Evolutionary conservation across 2,888 invertebrate species (phyloP), one percentile per base, ranked within the genome.

Genomic region (Cordilura impudica): DNA sequence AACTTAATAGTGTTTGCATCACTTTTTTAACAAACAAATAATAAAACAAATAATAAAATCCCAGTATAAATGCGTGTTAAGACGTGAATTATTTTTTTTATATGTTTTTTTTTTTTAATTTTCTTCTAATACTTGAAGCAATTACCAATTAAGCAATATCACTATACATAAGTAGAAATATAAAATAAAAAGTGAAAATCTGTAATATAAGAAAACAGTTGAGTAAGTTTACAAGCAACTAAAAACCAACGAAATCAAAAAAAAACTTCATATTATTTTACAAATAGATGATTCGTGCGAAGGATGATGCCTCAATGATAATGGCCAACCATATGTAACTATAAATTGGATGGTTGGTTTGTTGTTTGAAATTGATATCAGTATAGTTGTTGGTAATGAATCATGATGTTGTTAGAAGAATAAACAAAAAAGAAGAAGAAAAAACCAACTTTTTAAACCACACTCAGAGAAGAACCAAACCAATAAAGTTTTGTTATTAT

Each of bases 141-240:
- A 78, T 78, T 72, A 51, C 73, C 56, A 63, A 67, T 69, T 43
- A 60, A 51, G 49, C 65, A 78, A 51, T 69, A 69, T 21, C 35
- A 23, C 16, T 35, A 58, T 49, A 39, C 49, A 14, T 14, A 45
- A 43, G 23, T 53, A 60, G 45, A 31, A 16, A 45, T 45, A 51
- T 60, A 75, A 75, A 26, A 26, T 6, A 4, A 29, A 78, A 78
- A 78, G 73, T 78, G 78, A 73, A 78, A 78, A 73, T 69, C 43
- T 63, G 14, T 53, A 60, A 35, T 19, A 26, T 16, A 39, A 61
- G 19, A 8, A 5, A n/a, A 19, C 16, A 51, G 63, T 23, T 54
- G 21, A 56, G 58, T 53, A 60, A 10, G 65, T 45, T 23, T 65
- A 35, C 31, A 14, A 76, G 31, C 10, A 66, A 49, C 43, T 43